A percentile compares a stretch with the other conserved stretches of the same genome.
Evolutionary conservation across 2,888 invertebrate species (phyloP).

Genomic region (Oligia strigilis): DNA sequence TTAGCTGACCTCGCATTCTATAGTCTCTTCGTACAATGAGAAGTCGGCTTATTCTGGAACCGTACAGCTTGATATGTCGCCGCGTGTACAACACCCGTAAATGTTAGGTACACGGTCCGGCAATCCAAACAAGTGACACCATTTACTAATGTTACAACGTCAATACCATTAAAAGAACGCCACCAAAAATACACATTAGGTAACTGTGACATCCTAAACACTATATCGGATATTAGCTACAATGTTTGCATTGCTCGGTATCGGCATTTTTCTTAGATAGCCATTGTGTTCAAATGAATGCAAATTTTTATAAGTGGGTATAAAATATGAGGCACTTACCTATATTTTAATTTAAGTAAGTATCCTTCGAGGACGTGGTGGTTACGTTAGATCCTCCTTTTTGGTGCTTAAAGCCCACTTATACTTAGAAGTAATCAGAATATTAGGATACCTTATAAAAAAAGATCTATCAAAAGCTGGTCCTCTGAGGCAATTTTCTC

Average conservation of each 20-base stretch:
- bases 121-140: slow-evolving; percentile 51
- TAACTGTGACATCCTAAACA: slow-evolving; percentile 34
- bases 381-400: background rate
- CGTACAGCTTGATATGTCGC: background rate
- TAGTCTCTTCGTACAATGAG: background rate
- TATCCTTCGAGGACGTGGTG: no score
- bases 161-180: slow-evolving; percentile 51
- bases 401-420: no score
- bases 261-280: background rate
- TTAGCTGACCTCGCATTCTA: background rate
- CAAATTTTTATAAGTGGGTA: background rate
- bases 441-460: no score
- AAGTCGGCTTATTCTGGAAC: background rate
- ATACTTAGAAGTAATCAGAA: no score
- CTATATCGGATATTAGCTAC: background rate
- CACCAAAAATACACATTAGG: slow-evolving; percentile 32
- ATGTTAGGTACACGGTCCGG: slow-evolving; percentile 18
- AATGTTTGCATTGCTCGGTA: background rate
- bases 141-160: slow-evolving; percentile 44
- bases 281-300: background rate
- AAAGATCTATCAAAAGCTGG: background rate
- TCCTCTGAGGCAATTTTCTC: background rate
- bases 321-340: no score
- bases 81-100: slow-evolving; percentile 19
- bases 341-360: background rate